Evolutionary conservation across 2,888 invertebrate species (phyloP).

Genomic region (Notocelia uddmanniana): DNA sequence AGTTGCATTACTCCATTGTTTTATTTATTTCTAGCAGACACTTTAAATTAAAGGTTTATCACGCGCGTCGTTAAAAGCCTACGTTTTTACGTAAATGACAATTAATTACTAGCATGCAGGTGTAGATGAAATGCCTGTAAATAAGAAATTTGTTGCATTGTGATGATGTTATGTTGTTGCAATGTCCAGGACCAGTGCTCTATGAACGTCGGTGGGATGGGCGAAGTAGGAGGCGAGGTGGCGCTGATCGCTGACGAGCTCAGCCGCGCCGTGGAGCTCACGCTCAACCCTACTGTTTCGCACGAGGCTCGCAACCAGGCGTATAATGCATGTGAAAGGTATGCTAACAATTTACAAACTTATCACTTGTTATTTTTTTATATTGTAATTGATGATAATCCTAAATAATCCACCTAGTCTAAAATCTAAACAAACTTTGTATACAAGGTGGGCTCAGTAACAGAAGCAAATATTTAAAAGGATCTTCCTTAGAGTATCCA

Average conservation of each 20-base stretch:
- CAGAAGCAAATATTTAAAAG: too few species aligned
- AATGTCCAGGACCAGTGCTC: conserved; percentile 54
- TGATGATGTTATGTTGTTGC: conserved; percentile 32
- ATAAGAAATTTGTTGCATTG: background rate
- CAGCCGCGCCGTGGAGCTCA: conserved; percentile 92
- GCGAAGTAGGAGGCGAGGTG: conserved; percentile 86
- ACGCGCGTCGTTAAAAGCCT: background rate
- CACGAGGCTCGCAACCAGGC: conserved; percentile 92
- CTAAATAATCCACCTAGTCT: too few species aligned
- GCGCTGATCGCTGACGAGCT: conserved; percentile 91
- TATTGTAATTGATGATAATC: background rate
- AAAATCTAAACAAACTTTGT: too few species aligned
- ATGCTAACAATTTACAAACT: conserved; percentile 26
- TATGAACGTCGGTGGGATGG: conserved; percentile 75
- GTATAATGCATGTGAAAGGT: conserved; percentile 93
- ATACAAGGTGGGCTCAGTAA: too few species aligned
- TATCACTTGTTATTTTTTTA: background rate
- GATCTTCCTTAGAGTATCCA: too few species aligned
- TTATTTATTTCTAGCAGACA: conserved; percentile 46
- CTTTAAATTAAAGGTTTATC: background rate
- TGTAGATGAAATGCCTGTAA: background rate
- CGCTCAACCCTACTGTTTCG: conserved; percentile 91
- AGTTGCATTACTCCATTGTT: conserved; percentile 43
- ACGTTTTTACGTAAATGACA: background rate
- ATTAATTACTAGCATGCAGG: background rate